Evolutionary conservation across 1,140 invertebrate genomes (phyloP).

Genomic region (Zaprionus lachaisei): DNA sequence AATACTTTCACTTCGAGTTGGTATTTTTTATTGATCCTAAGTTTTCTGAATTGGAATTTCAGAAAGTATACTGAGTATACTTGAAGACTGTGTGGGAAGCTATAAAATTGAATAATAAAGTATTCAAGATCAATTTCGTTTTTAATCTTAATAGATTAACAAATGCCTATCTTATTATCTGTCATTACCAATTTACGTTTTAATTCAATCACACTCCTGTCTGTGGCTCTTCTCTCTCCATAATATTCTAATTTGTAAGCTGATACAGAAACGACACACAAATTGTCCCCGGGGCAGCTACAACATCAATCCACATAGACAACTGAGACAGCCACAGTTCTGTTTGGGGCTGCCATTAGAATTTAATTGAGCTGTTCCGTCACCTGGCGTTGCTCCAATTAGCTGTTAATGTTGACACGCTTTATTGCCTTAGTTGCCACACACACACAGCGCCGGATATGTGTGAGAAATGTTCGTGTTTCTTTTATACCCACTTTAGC

Average conservation of each 20-base stretch:
- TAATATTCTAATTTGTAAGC: slow-evolving; percentile 36
- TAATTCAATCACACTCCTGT: not conserved
- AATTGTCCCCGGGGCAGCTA: not conserved
- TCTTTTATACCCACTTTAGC: not conserved
- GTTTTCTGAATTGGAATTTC: not conserved
- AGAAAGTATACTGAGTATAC: not conserved
- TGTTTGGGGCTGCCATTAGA: slow-evolving; percentile 24
- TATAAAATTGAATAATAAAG: no score
- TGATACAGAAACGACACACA: slow-evolving; percentile 1
- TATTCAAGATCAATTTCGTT: no score
- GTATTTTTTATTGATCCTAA: slow-evolving; percentile 10
- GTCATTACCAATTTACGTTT: not conserved
- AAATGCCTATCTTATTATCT: no score
- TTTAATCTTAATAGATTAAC: no score
- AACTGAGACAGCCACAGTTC: not conserved
- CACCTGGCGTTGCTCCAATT: slow-evolving; percentile 26
- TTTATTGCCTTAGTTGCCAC: slow-evolving; percentile 31
- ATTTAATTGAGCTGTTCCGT: slow-evolving; percentile 40
- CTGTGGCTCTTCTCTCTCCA: not conserved
- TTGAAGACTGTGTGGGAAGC: not conserved
- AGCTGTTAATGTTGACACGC: slow-evolving; percentile 41
- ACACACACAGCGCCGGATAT: slow-evolving; percentile 24
- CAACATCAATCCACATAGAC: slow-evolving; percentile 21
- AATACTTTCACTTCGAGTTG: slow-evolving; percentile 29
- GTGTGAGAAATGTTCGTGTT: slow-evolving; percentile 13